Evolutionary conservation across 2,888 invertebrate species (phyloP).

Genomic region (Brachypterus glaber): DNA sequence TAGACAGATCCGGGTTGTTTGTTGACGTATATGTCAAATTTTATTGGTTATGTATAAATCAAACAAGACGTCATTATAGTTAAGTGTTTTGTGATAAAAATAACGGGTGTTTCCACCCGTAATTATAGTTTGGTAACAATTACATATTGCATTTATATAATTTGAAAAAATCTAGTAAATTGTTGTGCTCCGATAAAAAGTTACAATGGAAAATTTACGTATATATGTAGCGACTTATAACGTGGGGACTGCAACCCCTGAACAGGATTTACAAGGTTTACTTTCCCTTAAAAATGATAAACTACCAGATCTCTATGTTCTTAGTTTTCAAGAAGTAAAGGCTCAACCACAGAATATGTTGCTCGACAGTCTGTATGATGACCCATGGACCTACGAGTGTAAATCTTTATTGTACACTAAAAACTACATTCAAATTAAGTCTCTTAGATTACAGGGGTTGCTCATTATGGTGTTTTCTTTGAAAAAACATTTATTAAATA

Average conservation of each 20-base stretch:
- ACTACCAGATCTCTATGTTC: constrained; percentile 74
- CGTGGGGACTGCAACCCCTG: constrained; percentile 73
- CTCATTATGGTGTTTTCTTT: constrained; percentile 69
- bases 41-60: too few relatives aligned
- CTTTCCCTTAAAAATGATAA: constrained; percentile 52
- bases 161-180: too few relatives aligned
- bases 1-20: too few relatives aligned
- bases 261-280: constrained; percentile 59
- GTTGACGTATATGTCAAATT: too few relatives aligned
- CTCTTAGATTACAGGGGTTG: constrained; percentile 75
- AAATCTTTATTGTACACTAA: constrained; percentile 58
- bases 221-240: constrained; percentile 84
- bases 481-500: constrained; percentile 67
- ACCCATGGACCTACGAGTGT: constrained; percentile 73
- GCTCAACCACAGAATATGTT: constrained; percentile 78
- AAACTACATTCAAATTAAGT: constrained; percentile 70
- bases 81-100: too few relatives aligned
- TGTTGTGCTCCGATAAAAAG: too few relatives aligned
- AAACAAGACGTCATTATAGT: too few relatives aligned
- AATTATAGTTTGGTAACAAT: too few relatives aligned
- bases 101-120: too few relatives aligned
- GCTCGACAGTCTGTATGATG: constrained; percentile 69
- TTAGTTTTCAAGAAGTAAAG: constrained; percentile 84
- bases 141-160: too few relatives aligned
- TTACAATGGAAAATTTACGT: too few relatives aligned